phyloP scores from a whole-genome alignment of 2,113 vertebrate species.

The Muntiacus muntjak region DNA sequence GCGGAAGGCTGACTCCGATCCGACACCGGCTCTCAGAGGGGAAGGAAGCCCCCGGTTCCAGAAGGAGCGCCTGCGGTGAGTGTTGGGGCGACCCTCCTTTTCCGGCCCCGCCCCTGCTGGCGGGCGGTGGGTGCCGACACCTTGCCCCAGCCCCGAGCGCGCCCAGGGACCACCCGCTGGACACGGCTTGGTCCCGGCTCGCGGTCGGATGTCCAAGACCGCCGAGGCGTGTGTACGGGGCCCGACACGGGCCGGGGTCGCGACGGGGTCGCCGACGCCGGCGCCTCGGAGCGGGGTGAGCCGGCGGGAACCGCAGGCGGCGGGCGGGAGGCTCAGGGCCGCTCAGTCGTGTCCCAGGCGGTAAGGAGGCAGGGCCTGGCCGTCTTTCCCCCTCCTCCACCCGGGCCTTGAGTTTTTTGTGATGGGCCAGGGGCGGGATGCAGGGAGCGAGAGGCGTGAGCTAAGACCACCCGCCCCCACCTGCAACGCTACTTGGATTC shows the following conservation, averaged over 20 bases:
- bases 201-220: neutral
- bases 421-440: rapidly evolving
- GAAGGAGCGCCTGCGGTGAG: neutral
- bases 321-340: neutral
- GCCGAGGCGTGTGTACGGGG: rapidly evolving
- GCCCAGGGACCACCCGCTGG: neutral
- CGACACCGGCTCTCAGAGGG: neutral
- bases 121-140: neutral
- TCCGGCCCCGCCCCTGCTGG: neutral
- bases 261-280: rapidly evolving
- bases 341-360: rapidly evolving
- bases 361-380: neutral
- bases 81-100: neutral
- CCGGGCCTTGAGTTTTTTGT: neutral
- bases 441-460: rapidly evolving
- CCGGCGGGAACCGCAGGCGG: neutral
- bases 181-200: neutral
- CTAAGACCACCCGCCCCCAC: neutral
- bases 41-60: neutral
- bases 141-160: neutral
- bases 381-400: neutral
- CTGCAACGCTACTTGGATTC: neutral
- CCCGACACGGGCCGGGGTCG: rapidly evolving
- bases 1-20: neutral
- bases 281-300: neutral